Base-by-base conservation (phyloP, 64 coral and sea anemone species). In the Pocillopora damicornis region DNA sequence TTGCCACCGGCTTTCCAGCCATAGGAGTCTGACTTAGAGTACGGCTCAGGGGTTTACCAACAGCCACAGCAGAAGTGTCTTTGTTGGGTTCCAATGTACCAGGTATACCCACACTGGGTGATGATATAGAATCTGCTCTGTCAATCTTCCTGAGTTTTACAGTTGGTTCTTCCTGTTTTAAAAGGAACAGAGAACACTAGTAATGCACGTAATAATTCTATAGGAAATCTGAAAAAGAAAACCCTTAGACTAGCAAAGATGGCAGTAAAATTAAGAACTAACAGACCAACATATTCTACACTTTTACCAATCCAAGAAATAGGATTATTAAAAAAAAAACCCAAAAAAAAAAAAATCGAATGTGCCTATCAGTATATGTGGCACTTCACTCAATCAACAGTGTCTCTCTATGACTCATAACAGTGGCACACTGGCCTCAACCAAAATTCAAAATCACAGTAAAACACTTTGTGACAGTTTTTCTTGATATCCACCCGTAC, bases 111-210 rank as follows among this genome's bases (percentile, higher is more conserved):
- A 75, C 17, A 20, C 62, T 51, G 38, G 82, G 37, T 59, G 12
- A 73, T 88, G 58, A 11, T 12, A 37, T 42, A 73, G 35, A 38
- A 88, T 59, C 66, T 4, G 42, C 4, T 9, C 1, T 83, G 13
- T 80, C 88, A n/a, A 90, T 20, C 37, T 96, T 96, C 65, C 76
- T 81, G 16, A 88, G n/a, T 83, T 96, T 96, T 59, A 88, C 22
- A 64, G 74, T 90, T 64, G 94, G 94, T 87, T 96, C 94, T 62
- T 92, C 26, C 91, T 92, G 37, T 51, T 51, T 51, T 7, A 51
- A 51, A 51, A 51, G 42, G 42, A 71, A 73, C 13, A 26, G 65
- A 6, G 59, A 89, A 38, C 22, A 45, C 30, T 71, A 25, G 67
- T 7, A n/a, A n/a, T 1, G 7, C 67, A n/a, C n/a, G n/a, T 71